Base-by-base conservation (phyloP, 1,140 invertebrate genomes). In the Drosophila malerkotliana region DNA sequence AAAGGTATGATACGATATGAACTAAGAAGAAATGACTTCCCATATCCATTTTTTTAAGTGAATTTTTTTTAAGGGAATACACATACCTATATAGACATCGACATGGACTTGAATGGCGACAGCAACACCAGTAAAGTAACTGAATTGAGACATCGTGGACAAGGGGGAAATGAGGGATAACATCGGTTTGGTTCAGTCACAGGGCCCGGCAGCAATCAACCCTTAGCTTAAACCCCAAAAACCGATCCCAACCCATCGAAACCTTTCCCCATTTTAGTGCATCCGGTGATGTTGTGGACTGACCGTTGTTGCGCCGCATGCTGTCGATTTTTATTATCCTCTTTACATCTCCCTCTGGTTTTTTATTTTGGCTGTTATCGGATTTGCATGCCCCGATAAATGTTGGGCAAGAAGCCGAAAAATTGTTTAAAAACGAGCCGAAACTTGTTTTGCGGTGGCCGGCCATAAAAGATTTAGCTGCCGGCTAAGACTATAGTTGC, bases 101-200 rank as follows among this genome's bases (percentile, higher is more conserved):
- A 21, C 62, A 30, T 44, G 44, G 32, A 28, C 62, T 47, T 47
- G 49, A 28, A 59, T 15, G 44, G 32, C 49, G 34, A 21, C 26
- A 34, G 48, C 18, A 62, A 41, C 39, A 61, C 21, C 76, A 60
- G 32, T 24, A 47, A 67, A 67, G 82, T 80, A 87, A 85, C 74
- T 78, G 74, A 87, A 87, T 81, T 85, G 69, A 67, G 64, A 59
- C 73, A 84, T 76, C 64, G 21, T 66, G 59, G 24, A 68, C 58
- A 51, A 55, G 72, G 58, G 62, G 28, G 9, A 28, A 54, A 9
- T 14, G 48, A 30, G 6, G 44, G 24, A 51, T 58, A 45, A 49
- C 39, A 37, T 39, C 18, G 48, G 30, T 14, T 55, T 32, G 28
- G 28, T 14, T 45, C 37, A 14, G 48, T 44, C 53, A 44, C 15